These are phyloP conservation scores for Scaptomyza hsui DNA, from an alignment of 1,140 invertebrate genomes.

Conservation along the genomic window DNA sequence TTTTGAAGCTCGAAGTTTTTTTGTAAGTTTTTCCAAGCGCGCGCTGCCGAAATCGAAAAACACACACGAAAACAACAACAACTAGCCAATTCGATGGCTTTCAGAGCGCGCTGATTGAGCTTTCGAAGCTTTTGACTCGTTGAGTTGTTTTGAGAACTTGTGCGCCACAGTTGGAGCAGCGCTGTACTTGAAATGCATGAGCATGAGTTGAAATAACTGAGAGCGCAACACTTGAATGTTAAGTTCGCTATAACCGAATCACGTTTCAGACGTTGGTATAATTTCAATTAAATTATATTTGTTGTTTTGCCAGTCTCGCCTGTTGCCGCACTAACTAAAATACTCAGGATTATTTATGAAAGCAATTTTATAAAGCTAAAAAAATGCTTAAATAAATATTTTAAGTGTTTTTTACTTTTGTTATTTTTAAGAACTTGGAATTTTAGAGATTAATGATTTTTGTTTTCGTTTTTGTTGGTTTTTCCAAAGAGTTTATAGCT, in stretches of 20 bases:
- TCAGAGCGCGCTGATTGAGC: constrained; percentile 47
- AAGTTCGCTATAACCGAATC: constrained; percentile 18
- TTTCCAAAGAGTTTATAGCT: no score
- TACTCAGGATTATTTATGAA: not conserved
- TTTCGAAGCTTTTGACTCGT: constrained; percentile 44
- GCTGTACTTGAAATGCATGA: constrained; percentile 20
- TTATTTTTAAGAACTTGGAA: no score
- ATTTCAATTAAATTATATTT: not conserved
- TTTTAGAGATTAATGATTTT: no score
- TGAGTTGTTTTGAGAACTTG: constrained; percentile 24
- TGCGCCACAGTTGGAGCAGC: constrained; percentile 46
- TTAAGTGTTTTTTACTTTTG: not conserved
- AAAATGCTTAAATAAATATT: no score
- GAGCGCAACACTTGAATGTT: constrained; percentile 10
- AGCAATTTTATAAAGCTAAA: not conserved
- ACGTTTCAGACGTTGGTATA: constrained; percentile 14
- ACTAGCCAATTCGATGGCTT: constrained; percentile 62
- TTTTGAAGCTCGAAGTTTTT: constrained; percentile 55
- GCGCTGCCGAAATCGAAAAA: constrained; percentile 46
- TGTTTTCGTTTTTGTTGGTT: no score
- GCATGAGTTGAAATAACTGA: constrained; percentile 20
- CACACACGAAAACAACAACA: constrained; percentile 29
- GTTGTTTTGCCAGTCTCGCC: not conserved
- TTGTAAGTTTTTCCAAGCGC: constrained; percentile 63
- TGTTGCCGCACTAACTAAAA: not conserved